Conservation (phyloP, 2,797 vertebrate species). For the Heterohyrax brucei region DNA sequence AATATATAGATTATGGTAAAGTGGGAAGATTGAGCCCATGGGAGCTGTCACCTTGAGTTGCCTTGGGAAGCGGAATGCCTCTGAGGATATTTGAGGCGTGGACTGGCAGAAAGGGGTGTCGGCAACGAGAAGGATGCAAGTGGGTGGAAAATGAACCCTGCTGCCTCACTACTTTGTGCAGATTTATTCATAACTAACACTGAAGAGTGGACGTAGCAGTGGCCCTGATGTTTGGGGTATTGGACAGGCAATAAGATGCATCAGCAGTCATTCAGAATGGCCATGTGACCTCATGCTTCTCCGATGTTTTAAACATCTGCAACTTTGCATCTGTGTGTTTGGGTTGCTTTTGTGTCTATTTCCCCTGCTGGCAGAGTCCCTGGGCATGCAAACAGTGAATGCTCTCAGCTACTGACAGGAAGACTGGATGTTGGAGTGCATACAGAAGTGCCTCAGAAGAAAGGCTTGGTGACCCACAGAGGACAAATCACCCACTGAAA, state of each 20-base stretch:
- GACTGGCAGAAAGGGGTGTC: rapidly evolving
- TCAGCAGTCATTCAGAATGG: background rate
- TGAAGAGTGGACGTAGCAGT: background rate
- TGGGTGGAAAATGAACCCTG: background rate
- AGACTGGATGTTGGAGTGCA: background rate
- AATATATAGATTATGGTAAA: background rate
- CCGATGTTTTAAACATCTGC: background rate
- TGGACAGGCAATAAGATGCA: background rate
- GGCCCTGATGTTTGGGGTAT: background rate
- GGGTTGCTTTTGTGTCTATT: background rate
- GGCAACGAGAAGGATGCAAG: background rate
- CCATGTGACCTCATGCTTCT: background rate
- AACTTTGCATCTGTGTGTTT: background rate
- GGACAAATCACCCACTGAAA: background rate
- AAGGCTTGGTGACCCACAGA: no score
- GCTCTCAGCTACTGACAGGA: background rate
- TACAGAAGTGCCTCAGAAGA: no score
- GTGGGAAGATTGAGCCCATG: background rate
- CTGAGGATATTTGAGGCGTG: background rate
- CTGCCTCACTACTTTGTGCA: background rate
- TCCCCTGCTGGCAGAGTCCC: background rate
- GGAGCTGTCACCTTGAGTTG: background rate
- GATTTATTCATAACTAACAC: background rate
- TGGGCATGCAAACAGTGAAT: background rate
- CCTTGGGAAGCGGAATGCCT: background rate